A percentile compares a stretch with the other conserved stretches of the same genome.
Conservation (phyloP, 2,113 vertebrate genomes). For the Ariopsis seemanni region DNA sequence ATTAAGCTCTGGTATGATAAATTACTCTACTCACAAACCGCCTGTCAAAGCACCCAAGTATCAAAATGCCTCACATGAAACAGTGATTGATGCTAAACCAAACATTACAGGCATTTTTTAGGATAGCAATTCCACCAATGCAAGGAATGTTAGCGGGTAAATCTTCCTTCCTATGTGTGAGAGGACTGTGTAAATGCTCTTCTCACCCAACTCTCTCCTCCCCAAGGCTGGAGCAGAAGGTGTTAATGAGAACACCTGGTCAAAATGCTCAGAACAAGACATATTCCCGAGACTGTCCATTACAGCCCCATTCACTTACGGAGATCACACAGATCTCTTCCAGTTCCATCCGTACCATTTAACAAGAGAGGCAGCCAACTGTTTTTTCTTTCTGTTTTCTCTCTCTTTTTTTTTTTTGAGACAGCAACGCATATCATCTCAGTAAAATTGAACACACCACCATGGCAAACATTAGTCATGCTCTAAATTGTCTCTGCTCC, state of each 20-base stretch:
- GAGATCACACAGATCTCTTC: conserved; percentile 28
- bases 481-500: conserved; percentile 34
- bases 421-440: conserved; percentile 11
- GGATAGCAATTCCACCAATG: conserved; percentile 2
- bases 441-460: conserved; percentile 10
- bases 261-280: conserved; percentile 51
- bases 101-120: background rate
- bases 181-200: conserved; percentile 16
- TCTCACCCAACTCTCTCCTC: conserved; percentile 25
- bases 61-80: background rate
- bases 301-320: background rate
- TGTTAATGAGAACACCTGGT: conserved; percentile 55
- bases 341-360: background rate
- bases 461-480: conserved; percentile 39
- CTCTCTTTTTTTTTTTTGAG: background rate
- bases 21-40: background rate
- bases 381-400: background rate
- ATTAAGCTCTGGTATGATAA: conserved; percentile 23
- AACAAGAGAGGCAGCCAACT: background rate
- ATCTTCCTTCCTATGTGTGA: conserved; percentile 20
- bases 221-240: conserved; percentile 26
- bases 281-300: conserved; percentile 39
- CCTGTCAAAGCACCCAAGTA: conserved; percentile 12
- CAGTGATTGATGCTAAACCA: background rate
- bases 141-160: background rate